These are phyloP conservation scores for Silurus asotus DNA, from an alignment of 2,113 vertebrate species.

Conservation along the genomic window DNA sequence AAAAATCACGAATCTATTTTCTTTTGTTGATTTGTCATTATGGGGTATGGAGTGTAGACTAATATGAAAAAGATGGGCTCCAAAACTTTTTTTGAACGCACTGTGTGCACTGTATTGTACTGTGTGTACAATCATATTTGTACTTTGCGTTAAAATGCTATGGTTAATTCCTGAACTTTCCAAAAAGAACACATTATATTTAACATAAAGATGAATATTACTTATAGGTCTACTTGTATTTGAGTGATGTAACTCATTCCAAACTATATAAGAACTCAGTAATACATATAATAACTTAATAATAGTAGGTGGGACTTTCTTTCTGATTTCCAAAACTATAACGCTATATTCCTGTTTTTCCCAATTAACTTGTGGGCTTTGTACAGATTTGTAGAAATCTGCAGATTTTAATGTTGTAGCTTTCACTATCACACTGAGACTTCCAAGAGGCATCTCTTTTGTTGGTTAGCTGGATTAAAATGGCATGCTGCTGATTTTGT, in stretches of 20 bases:
- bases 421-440: background rate
- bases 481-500: background rate
- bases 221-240: background rate
- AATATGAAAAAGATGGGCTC: too few species aligned
- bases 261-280: background rate
- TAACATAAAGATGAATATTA: background rate
- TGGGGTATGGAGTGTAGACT: too few species aligned
- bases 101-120: background rate
- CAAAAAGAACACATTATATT: background rate
- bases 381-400: background rate
- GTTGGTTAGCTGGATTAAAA: background rate
- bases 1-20: too few species aligned
- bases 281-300: background rate
- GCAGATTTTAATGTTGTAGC: background rate
- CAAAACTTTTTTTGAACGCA: too few species aligned
- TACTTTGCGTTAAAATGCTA: background rate
- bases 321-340: background rate
- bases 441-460: background rate
- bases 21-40: too few species aligned
- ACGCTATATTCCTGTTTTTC: background rate
- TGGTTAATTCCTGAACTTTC: background rate
- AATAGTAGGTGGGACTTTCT: background rate
- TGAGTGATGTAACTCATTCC: background rate
- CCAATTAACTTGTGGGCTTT: background rate
- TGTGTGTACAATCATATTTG: background rate